Percentiles rank a stretch among this genome's conserved stretches.
Evolutionary conservation across 2,797 vertebrate genomes (phyloP).

Genomic region (Crocodylus rhombifer): DNA sequence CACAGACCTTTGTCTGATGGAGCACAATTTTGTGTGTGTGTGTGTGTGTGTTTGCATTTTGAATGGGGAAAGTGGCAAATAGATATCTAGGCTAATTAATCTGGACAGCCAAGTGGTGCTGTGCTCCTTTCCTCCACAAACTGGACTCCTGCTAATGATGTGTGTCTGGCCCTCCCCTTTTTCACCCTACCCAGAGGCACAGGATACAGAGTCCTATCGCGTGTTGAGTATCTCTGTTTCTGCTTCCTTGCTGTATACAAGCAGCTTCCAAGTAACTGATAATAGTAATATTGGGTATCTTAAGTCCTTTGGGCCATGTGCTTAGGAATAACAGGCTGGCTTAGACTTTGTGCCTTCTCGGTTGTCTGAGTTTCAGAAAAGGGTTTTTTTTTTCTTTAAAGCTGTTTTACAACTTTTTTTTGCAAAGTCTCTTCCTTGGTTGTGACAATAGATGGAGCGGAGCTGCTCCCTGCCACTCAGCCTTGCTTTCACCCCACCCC

Average conservation of each 20-base stretch:
- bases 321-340: accelerated
- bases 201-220: neutral
- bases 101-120: neutral
- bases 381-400: accelerated
- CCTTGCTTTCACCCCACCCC: accelerated
- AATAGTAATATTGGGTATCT: accelerated
- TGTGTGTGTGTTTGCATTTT: neutral
- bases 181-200: conserved; percentile 1
- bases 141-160: neutral
- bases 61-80: neutral
- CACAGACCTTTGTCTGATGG: neutral
- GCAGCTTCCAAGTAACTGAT: neutral
- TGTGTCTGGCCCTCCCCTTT: neutral
- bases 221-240: neutral
- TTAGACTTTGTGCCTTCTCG: accelerated
- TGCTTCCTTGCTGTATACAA: neutral
- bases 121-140: conserved; percentile 4
- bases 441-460: accelerated
- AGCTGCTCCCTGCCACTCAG: accelerated
- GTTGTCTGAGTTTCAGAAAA: neutral
- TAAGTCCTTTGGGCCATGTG: accelerated
- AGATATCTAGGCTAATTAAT: neutral
- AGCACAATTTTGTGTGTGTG: neutral
- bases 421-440: neutral
- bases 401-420: neutral